Evolutionary conservation across 1,140 invertebrate genomes (phyloP), one percentile per base, ranked within the genome.

Genomic region (Onthophagus taurus): DNA sequence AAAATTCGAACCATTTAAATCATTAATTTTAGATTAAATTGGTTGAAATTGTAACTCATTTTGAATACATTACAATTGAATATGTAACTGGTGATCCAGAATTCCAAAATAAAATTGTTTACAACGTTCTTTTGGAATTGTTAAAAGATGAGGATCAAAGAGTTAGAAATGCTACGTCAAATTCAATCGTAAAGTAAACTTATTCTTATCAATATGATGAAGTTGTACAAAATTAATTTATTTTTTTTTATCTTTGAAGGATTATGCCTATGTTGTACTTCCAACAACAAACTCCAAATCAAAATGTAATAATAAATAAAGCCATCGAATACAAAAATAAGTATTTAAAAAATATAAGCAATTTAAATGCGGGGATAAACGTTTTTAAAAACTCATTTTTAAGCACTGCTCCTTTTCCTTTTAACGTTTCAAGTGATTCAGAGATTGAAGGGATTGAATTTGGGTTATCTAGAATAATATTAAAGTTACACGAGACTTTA

Each of bases 81-180:
- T 58, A 72, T 43, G 51, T 75, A 29, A 67, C 57, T 2, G 63
- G 60, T 12, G 64, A 56, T 31, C 58, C 53, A 42, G 50, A 63
- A 47, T 75, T 73, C 56, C 80, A 84, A 69, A 67, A 75, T 43
- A 72, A 75, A 48, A 65, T 81, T 26, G 52, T 85, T n/a, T 55
- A 70, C 37, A 67, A 74, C 45, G 68, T 82, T 33, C 61, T 86
- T n/a, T 60, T 81, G 12, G 57, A 63, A 23, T 61, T 89, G 19
- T 57, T 89, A 2, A 73, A 71, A 9, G 85, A 90, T 68, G 78
- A 81, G 51, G 87, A 92, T 63, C 73, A 74, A 38, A 72, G 86
- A 63, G 85, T 92, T 5, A 67, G 89, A 41, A 73, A 75, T 52
- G 78, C 85, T 11, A 76, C 85, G 3, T 72, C 80, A 6, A 63